Base-by-base conservation (phyloP, 2,797 vertebrate genomes). In the Limosa lapponica region DNA sequence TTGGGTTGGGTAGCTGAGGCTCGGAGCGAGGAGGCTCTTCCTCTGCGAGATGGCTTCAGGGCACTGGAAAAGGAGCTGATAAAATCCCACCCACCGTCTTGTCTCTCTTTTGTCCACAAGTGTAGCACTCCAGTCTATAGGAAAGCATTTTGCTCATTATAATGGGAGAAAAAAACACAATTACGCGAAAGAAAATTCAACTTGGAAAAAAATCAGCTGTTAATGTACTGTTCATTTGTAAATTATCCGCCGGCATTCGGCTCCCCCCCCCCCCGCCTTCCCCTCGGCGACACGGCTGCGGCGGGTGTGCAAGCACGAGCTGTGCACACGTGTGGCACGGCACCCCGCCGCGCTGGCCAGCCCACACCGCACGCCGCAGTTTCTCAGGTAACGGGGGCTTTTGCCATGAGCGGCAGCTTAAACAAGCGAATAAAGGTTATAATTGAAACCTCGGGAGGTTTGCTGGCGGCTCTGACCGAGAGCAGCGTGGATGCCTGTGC, bases 361-460 rank as follows among this genome's bases (percentile, higher is more conserved):
- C 85, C 93, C 43, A 51, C 59, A 4, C 84, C 52, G 13, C 78
- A 91, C 6, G 0, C 54, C 8, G 81, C 91, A 14, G 91, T 95
- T 97, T 87, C 98, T 91, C 95, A 24, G 96, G 97, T 95, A 97
- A 96, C 16, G 0, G 93, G 75, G 75, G 67, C 93, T 93, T 89
- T 93, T 94, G 78, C 90, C 70, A 43, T 13, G 7, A 72, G 1
- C n/a, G n/a, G 92, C 94, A 70, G 59, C 95, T 97, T 95, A 89
- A 97, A 96, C 80, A 93, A 81, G 92, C 51, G 81, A 95, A 66
- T 92, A 96, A 83, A 94, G 0, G 6, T 79, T 64, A 10, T 37
- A 72, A 91, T 10, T 83, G 83, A 71, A 78, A 90, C 84, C 70
- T 93, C 16, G 0, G 52, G 79, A 91, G 92, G 36, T 89, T 62